Evolutionary conservation across 2,113 vertebrate species (phyloP).

Genomic region (Ophthalmolycus amberensis): DNA sequence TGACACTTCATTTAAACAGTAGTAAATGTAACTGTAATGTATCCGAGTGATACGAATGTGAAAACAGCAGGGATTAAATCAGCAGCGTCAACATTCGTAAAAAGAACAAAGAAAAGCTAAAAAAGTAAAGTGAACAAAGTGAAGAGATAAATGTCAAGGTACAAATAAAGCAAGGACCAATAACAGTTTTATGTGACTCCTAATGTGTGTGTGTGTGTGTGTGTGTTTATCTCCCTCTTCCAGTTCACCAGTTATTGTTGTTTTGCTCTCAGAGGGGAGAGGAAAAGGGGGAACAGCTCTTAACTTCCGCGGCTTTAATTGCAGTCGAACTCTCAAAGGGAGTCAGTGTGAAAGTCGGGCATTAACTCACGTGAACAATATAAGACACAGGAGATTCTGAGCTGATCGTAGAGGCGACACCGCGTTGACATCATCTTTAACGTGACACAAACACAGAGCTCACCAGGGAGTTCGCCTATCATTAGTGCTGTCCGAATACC

Average conservation of each 20-base stretch:
- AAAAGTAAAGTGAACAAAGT: slow-evolving; percentile 31
- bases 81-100: neutral
- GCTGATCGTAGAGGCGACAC: neutral
- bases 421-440: neutral
- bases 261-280: slow-evolving; percentile 30
- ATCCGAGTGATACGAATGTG: neutral
- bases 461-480: no score
- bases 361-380: slow-evolving; percentile 27
- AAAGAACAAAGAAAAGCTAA: neutral
- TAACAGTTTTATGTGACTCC: slow-evolving; percentile 25
- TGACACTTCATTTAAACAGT: neutral
- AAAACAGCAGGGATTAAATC: neutral
- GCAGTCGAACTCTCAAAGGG: slow-evolving; percentile 31
- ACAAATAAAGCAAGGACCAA: slow-evolving; percentile 42
- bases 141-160: slow-evolving; percentile 56
- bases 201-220: slow-evolving; percentile 9
- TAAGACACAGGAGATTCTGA: neutral
- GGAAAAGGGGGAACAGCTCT: slow-evolving; percentile 25
- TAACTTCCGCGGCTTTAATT: slow-evolving; percentile 61
- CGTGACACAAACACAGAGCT: neutral
- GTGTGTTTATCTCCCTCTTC: slow-evolving; percentile 28
- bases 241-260: slow-evolving; percentile 37
- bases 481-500: no score
- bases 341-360: slow-evolving; percentile 3
- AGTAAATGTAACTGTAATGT: slow-evolving; percentile 19